Percentiles rank a stretch among this genome's conserved stretches.
Conservation (phyloP, 2,888 invertebrate genomes). For the Ophion obscuratus region DNA sequence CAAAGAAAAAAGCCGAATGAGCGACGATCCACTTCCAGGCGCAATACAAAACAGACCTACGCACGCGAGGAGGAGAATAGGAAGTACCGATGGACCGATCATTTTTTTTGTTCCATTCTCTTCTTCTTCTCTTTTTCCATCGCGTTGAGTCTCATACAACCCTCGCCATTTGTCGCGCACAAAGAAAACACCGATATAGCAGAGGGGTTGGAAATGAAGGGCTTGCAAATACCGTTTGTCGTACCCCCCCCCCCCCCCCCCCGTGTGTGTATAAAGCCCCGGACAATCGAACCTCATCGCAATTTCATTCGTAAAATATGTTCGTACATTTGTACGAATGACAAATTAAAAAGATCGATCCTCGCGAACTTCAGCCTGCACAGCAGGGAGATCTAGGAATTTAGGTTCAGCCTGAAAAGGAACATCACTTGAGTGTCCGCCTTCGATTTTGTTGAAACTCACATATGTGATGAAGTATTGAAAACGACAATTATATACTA, state of each 20-base stretch:
- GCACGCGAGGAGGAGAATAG: slow-evolving; percentile 34
- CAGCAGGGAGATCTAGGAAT: not conserved
- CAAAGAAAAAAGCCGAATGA: slow-evolving; percentile 53
- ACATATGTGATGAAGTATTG: no score
- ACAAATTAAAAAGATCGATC: slow-evolving; percentile 13
- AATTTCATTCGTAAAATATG: slow-evolving; percentile 26
- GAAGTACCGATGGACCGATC: slow-evolving; percentile 53
- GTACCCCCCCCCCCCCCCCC: not conserved
- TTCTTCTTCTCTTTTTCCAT: slow-evolving; percentile 9
- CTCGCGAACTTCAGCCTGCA: not conserved
- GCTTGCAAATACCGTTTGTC: slow-evolving; percentile 29
- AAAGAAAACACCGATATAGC: slow-evolving; percentile 44
- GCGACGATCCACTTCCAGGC: slow-evolving; percentile 60
- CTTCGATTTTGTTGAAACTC: no score
- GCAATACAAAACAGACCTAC: slow-evolving; percentile 43
- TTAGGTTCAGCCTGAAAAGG: not conserved
- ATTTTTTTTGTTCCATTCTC: slow-evolving; percentile 31
- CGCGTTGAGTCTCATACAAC: slow-evolving; percentile 38
- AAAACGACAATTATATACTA: no score
- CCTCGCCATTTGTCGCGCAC: slow-evolving; percentile 47
- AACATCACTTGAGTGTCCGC: no score
- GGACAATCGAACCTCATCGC: slow-evolving; percentile 17
- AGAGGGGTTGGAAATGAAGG: slow-evolving; percentile 14
- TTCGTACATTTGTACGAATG: not conserved
- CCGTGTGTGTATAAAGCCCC: not conserved